phyloP scores from a whole-genome alignment of 2,888 invertebrate species.

The Latheticus oryzae region DNA sequence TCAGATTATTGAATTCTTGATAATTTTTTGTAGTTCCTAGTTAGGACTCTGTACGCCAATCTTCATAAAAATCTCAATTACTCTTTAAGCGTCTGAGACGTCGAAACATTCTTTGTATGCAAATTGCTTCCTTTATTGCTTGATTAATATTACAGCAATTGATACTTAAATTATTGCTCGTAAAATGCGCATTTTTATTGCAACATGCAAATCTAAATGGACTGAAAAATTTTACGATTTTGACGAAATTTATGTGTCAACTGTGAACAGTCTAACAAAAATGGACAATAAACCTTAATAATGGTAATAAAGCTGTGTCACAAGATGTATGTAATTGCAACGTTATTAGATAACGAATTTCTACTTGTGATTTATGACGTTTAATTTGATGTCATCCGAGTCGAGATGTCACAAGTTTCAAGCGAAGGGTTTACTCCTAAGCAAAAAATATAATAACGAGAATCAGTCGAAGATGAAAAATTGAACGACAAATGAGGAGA shows the following conservation, averaged over 20 bases:
- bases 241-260: constrained; percentile 17
- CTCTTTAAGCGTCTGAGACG: constrained; percentile 11
- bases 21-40: too few relatives aligned
- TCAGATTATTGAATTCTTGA: too few relatives aligned
- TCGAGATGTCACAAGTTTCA: constrained; percentile 3
- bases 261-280: constrained; percentile 7
- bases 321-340: constrained; percentile 43
- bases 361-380: constrained; percentile 43
- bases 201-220: constrained; percentile 21
- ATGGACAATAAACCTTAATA: constrained; percentile 41
- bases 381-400: constrained; percentile 44
- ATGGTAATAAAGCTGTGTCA: constrained; percentile 40
- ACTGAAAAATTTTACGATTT: constrained; percentile 35
- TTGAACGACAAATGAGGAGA: too few relatives aligned
- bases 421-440: too few relatives aligned
- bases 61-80: constrained; percentile 3
- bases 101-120: constrained; percentile 15
- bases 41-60: too few relatives aligned
- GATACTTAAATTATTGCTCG: constrained; percentile 21
- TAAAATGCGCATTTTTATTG: constrained; percentile 34
- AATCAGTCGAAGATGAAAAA: too few relatives aligned
- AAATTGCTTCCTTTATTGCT: constrained; percentile 6
- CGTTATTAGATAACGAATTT: constrained; percentile 43
- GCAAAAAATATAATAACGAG: too few relatives aligned
- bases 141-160: constrained; percentile 22